Percentiles rank a stretch among this genome's conserved stretches.
Evolutionary conservation across 2,888 invertebrate species (phyloP).

Genomic region (Spodoptera picta): DNA sequence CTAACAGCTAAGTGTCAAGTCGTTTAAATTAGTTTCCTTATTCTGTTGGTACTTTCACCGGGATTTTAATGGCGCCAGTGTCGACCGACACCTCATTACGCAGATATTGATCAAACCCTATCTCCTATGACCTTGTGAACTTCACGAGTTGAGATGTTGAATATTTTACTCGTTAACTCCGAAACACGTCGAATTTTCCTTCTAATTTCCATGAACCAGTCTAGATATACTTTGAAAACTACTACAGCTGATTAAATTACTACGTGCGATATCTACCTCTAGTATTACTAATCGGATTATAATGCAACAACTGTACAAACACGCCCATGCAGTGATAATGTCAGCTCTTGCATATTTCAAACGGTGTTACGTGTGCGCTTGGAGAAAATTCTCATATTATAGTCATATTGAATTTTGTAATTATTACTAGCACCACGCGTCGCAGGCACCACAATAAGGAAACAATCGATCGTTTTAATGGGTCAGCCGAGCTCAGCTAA

Average conservation of each 20-base stretch:
- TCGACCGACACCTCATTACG: constrained; percentile 76
- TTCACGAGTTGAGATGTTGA: constrained; percentile 69
- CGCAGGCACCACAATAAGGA: constrained; percentile 82
- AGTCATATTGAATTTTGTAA: constrained; percentile 73
- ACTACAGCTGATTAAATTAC: constrained; percentile 37
- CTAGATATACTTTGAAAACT: constrained; percentile 27
- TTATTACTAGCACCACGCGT: constrained; percentile 72
- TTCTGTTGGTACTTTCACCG: constrained; percentile 69
- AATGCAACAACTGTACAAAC: constrained; percentile 44
- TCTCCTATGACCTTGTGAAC: constrained; percentile 71
- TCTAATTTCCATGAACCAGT: constrained; percentile 32
- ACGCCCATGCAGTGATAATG: constrained; percentile 45
- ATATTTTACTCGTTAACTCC: constrained; percentile 67
- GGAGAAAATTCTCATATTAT: constrained; percentile 47
- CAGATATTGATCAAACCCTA: constrained; percentile 78
- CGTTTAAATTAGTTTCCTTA: constrained; percentile 79
- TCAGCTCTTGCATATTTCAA: constrained; percentile 47
- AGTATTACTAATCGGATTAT: constrained; percentile 47
- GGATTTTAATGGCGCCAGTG: constrained; percentile 76
- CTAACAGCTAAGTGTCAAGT: constrained; percentile 64
- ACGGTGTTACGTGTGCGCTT: constrained; percentile 33
- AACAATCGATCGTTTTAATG: constrained; percentile 89
- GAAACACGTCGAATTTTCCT: constrained; percentile 43
- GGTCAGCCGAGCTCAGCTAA: constrained; percentile 87
- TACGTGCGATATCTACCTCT: constrained; percentile 38